Evolutionary conservation across 2,797 vertebrate genomes (phyloP).

Genomic region (Aldrovandia affinis): DNA sequence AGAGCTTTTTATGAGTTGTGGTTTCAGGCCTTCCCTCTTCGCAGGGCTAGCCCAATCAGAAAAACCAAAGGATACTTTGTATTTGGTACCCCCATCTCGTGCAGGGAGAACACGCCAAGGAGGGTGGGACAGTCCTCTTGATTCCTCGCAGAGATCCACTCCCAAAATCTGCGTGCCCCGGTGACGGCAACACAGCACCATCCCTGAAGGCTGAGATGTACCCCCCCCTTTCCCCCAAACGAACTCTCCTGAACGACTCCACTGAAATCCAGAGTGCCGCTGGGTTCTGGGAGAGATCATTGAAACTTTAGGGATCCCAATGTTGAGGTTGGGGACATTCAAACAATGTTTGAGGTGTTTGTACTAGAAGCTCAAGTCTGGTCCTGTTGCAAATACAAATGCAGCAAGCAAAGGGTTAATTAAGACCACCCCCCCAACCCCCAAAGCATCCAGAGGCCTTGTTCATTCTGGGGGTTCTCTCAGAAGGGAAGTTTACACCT

Average conservation of each 20-base stretch:
- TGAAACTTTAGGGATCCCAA: slow-evolving; percentile 26
- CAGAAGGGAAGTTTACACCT: slow-evolving; percentile 11
- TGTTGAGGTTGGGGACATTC: slow-evolving; percentile 11
- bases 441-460: neutral
- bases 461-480: neutral
- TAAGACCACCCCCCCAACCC: neutral
- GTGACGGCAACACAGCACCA: slow-evolving; percentile 24
- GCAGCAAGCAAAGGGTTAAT: slow-evolving; percentile 18
- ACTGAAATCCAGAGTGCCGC: slow-evolving; percentile 60
- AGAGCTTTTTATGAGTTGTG: slow-evolving; percentile 9
- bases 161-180: slow-evolving; percentile 10
- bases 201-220: slow-evolving; percentile 40
- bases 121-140: neutral
- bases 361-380: slow-evolving; percentile 13
- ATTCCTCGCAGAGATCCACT: neutral
- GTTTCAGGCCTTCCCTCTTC: slow-evolving; percentile 21
- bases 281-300: slow-evolving; percentile 56
- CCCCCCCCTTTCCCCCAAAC: slow-evolving; percentile 51
- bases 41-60: slow-evolving; percentile 42
- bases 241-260: slow-evolving; percentile 55
- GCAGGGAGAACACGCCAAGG: slow-evolving; percentile 54
- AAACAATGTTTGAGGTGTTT: slow-evolving; percentile 8
- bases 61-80: slow-evolving; percentile 68
- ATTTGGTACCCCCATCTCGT: slow-evolving; percentile 27
- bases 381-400: slow-evolving; percentile 28